Conservation (phyloP, 2,113 vertebrate species). For the Herpailurus yagouaroundi region DNA sequence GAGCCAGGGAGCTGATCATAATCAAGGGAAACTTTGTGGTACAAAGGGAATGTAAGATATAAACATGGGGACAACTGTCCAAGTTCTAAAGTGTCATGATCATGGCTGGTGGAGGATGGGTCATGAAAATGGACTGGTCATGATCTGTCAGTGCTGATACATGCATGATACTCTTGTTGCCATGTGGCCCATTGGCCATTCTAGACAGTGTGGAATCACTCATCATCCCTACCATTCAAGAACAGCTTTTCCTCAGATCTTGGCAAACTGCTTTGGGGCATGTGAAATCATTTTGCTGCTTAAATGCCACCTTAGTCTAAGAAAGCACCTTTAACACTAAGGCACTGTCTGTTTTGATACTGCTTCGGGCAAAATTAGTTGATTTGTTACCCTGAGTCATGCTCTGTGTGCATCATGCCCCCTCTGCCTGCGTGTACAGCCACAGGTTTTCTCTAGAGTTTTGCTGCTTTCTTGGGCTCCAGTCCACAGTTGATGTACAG, state of each 20-base stretch:
- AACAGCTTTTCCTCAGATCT: background rate
- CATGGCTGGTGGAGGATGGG: accelerated
- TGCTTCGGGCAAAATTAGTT: background rate
- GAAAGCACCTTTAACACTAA: background rate
- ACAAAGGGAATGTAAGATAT: background rate
- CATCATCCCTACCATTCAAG: background rate
- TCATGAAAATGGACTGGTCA: no score
- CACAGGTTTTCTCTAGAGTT: background rate
- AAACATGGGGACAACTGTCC: background rate
- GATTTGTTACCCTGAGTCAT: background rate
- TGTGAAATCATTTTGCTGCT: background rate
- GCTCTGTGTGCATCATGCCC: background rate
- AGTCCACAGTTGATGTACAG: background rate
- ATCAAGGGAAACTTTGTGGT: background rate
- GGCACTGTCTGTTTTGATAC: background rate
- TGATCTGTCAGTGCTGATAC: background rate
- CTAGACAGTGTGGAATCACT: background rate
- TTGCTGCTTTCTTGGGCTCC: background rate
- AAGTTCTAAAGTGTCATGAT: background rate
- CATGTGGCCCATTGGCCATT: background rate
- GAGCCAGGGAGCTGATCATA: background rate
- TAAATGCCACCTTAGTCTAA: background rate
- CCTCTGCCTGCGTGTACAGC: background rate
- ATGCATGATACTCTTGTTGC: background rate
- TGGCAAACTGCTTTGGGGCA: background rate